A percentile compares a stretch with the other conserved stretches of the same genome.
Evolutionary conservation across 2,888 invertebrate species (phyloP).

Genomic region (Phasia obesa): DNA sequence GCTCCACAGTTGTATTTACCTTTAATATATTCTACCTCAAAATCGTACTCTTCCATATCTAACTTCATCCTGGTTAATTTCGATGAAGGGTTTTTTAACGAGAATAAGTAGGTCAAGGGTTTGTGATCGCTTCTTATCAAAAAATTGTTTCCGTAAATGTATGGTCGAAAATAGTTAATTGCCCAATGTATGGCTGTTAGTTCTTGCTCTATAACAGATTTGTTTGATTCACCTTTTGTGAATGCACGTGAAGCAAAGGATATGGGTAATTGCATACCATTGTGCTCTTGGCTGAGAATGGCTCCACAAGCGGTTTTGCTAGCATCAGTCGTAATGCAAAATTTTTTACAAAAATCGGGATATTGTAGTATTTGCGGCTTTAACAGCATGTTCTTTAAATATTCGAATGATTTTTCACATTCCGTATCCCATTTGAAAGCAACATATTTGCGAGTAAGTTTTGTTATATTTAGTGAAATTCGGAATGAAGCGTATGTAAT

Average conservation of each 20-base stretch:
- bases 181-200: slow-evolving; percentile 1
- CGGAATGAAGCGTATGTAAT: slow-evolving; percentile 5
- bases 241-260: slow-evolving; percentile 6
- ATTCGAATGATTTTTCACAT: slow-evolving; percentile 6
- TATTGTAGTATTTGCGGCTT: slow-evolving; percentile 12
- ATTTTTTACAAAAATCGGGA: slow-evolving; percentile 5
- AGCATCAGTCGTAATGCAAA: slow-evolving; percentile 18
- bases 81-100: not conserved
- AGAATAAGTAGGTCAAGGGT: not conserved
- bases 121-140: not conserved
- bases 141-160: not conserved
- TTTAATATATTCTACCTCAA: not conserved
- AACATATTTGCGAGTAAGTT: slow-evolving; percentile 4
- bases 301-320: slow-evolving; percentile 17
- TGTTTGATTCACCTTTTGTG: slow-evolving; percentile 6
- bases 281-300: not conserved
- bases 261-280: slow-evolving; percentile 1
- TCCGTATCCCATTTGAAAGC: not conserved
- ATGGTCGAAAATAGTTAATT: not conserved
- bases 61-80: not conserved
- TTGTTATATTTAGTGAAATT: not conserved
- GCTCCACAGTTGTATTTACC: slow-evolving; percentile 13
- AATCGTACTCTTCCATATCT: not conserved
- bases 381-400: slow-evolving; percentile 2
- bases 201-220: not conserved